Evolutionary conservation across 1,140 invertebrate species (phyloP).

Genomic region (Chymomyza costata): DNA sequence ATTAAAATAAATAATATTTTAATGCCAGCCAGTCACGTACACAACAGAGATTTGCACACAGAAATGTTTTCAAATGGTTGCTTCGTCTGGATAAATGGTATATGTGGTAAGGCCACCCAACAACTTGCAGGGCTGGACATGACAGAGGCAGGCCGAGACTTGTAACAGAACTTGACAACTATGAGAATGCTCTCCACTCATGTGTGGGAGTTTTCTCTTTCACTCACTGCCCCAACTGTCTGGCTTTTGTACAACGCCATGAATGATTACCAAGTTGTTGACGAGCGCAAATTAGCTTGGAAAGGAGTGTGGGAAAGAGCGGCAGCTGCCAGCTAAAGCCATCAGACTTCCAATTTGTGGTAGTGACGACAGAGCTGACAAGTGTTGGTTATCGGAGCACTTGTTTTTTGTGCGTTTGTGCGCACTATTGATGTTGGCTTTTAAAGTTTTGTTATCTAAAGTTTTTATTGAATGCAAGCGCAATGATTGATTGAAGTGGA

Average conservation of each 20-base stretch:
- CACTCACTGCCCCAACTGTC: slow-evolving; percentile 4
- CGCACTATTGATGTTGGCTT: no score
- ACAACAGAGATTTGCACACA: slow-evolving; percentile 9
- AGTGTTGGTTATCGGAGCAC: no score
- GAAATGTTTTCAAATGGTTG: slow-evolving; percentile 5
- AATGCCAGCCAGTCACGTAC: slow-evolving; percentile 38
- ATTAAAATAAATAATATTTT: slow-evolving; percentile 39
- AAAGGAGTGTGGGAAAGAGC: slow-evolving; percentile 7
- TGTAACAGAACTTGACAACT: slow-evolving; percentile 31
- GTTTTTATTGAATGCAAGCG: no score
- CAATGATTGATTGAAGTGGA: no score
- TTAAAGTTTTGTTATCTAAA: no score
- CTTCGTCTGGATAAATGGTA: no score
- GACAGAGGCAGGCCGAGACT: slow-evolving; percentile 22
- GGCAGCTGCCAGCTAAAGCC: not conserved
- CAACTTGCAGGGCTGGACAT: slow-evolving; percentile 24
- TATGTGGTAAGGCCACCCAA: slow-evolving; percentile 9
- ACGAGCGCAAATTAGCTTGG: slow-evolving; percentile 41
- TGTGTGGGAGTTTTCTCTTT: slow-evolving; percentile 1
- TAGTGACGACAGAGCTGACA: no score
- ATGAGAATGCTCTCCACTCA: no score
- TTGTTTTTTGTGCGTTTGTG: no score
- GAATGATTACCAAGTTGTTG: slow-evolving; percentile 46
- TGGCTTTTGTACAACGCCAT: slow-evolving; percentile 30
- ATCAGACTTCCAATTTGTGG: slow-evolving; percentile 27